phyloP scores from a whole-genome alignment of 2,888 invertebrate species.

The Lasiommata megera region DNA sequence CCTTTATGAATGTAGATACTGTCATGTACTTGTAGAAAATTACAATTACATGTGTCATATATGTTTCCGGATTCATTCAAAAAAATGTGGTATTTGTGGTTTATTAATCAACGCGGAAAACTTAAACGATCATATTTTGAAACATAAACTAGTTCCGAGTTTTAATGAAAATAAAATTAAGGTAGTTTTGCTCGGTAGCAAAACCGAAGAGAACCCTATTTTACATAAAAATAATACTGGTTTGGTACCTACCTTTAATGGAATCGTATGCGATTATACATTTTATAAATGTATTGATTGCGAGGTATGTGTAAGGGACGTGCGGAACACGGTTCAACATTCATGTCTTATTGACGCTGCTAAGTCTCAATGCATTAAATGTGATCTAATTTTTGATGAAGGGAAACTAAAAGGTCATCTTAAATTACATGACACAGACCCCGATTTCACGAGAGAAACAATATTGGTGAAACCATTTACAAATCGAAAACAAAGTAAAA shows the following conservation, averaged over 20 bases:
- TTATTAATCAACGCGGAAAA: constrained; percentile 44
- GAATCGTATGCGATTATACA: constrained; percentile 52
- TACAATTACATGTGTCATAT: constrained; percentile 38
- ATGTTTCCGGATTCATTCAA: constrained; percentile 44
- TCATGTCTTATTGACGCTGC: constrained; percentile 42
- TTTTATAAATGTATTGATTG: constrained; percentile 57
- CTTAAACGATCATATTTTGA: constrained; percentile 45
- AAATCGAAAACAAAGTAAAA: constrained; percentile 12
- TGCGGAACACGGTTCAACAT: constrained; percentile 40
- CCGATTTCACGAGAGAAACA: constrained; percentile 47
- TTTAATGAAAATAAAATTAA: constrained; percentile 51
- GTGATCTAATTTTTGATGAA: constrained; percentile 48
- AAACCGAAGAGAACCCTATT: constrained; percentile 14
- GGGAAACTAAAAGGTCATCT: constrained; percentile 46
- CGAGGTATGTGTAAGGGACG: constrained; percentile 45
- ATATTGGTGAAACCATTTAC: constrained; percentile 46
- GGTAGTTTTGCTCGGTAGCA: constrained; percentile 52
- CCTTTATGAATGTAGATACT: constrained; percentile 60
- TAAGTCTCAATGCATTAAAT: constrained; percentile 48
- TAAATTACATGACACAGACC: constrained; percentile 49
- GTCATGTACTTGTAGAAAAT: constrained; percentile 49
- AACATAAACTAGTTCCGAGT: constrained; percentile 47
- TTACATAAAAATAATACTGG: constrained; percentile 6
- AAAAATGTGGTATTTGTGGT: constrained; percentile 52
- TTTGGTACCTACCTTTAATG: constrained; percentile 41